Evolutionary conservation across 1,140 invertebrate species (phyloP).

Genomic region (Augochlora pura): DNA sequence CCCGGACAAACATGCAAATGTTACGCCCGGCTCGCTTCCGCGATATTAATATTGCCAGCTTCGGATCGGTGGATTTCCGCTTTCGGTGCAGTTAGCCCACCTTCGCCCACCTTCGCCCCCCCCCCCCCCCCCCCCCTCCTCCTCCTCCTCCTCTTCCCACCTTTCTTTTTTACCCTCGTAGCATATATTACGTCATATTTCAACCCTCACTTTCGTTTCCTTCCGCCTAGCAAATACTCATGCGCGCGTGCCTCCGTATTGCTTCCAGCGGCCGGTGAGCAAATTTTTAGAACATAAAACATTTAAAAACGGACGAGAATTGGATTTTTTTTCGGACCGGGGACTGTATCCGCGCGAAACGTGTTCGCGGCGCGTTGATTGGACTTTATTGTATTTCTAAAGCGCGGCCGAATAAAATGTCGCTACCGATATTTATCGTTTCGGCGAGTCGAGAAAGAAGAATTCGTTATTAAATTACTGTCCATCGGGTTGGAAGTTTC

Average conservation of each 20-base stretch:
- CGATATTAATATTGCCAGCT: conserved; percentile 55
- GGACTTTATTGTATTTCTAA: too few species aligned
- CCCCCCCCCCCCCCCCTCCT: too few species aligned
- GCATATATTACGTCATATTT: conserved; percentile 34
- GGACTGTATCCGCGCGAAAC: too few species aligned
- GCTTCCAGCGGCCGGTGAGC: not conserved
- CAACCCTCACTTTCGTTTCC: not conserved
- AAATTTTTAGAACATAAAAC: not conserved
- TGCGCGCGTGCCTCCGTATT: not conserved
- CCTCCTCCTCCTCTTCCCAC: not conserved
- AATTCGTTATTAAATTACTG: too few species aligned
- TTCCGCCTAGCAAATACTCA: not conserved
- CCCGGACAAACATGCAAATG: conserved; percentile 14
- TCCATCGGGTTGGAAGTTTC: too few species aligned
- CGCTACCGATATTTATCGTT: too few species aligned
- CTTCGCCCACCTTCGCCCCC: too few species aligned
- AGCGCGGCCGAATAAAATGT: too few species aligned
- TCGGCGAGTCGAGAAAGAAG: too few species aligned
- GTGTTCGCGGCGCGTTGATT: too few species aligned
- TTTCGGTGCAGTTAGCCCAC: conserved; percentile 4
- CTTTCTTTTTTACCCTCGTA: not conserved
- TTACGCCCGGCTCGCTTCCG: not conserved
- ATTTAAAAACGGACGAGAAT: too few species aligned
- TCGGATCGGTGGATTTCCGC: conserved; percentile 45
- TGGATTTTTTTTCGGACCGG: too few species aligned